Evolutionary conservation across 37 sponge, comb jelly and placozoan species (phyloP).

Genomic region (Haliclona indistincta): DNA sequence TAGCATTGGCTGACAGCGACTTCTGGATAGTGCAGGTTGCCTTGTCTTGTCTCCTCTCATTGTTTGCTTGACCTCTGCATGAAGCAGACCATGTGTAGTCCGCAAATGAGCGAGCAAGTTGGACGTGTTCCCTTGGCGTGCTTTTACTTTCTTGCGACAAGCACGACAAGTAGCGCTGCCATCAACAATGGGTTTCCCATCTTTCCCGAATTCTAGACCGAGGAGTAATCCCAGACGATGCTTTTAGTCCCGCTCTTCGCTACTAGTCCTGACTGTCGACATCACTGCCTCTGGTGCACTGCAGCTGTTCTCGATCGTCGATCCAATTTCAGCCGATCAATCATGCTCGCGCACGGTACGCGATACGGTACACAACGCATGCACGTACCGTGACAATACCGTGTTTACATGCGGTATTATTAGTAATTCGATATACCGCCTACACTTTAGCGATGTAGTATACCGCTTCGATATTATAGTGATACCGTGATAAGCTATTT

Average conservation of each 20-base stretch:
- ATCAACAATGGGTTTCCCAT: constrained; percentile 9
- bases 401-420: too few relatives aligned
- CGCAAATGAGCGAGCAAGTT: constrained; percentile 29
- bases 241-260: constrained; percentile 14
- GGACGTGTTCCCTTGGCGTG: constrained; percentile 31
- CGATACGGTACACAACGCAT: too few relatives aligned
- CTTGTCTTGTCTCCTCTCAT: constrained; percentile 12
- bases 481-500: constrained; percentile 24
- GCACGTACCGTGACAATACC: too few relatives aligned
- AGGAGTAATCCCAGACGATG: constrained; percentile 18
- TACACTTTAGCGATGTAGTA: neutral
- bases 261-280: too few relatives aligned
- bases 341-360: neutral
- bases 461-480: neutral
- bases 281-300: too few relatives aligned
- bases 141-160: constrained; percentile 19
- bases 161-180: constrained; percentile 9
- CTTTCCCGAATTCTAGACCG: too few relatives aligned
- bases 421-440: neutral
- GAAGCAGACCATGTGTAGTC: constrained; percentile 7
- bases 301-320: too few relatives aligned
- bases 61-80: constrained; percentile 9
- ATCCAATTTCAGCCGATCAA: too few relatives aligned
- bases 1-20: constrained; percentile 28
- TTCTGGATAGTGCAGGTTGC: too few relatives aligned